Conservation (phyloP, 2,888 invertebrate genomes). For the Ochropacha duplaris region DNA sequence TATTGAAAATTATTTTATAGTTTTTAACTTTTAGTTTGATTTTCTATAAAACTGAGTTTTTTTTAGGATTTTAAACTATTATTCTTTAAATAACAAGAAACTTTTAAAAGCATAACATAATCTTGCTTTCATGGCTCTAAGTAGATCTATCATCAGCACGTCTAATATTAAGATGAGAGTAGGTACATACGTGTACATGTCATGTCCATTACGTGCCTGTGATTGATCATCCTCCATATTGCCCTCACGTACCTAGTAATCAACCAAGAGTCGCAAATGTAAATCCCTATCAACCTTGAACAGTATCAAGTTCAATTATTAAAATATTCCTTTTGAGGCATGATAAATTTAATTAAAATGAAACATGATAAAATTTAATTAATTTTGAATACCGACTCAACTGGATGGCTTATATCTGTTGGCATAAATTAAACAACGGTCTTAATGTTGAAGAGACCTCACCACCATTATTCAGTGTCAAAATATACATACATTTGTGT, state of each 20-base stretch:
- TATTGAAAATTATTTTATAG: no score
- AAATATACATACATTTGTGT: not conserved
- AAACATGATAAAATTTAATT: slow-evolving; percentile 4
- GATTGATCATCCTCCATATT: not conserved
- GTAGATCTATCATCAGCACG: not conserved
- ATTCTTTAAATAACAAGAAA: no score
- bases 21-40: no score
- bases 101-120: not conserved
- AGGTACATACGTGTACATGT: not conserved
- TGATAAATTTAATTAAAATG: slow-evolving; percentile 1
- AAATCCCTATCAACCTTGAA: not conserved
- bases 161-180: not conserved
- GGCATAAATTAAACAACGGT: not conserved
- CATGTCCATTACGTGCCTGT: not conserved
- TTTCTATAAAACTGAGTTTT: no score
- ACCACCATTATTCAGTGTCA: slow-evolving; percentile 1
- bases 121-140: not conserved
- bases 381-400: not conserved
- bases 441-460: not conserved
- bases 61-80: no score
- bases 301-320: slow-evolving; percentile 1
- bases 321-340: slow-evolving; percentile 1
- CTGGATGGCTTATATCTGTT: not conserved
- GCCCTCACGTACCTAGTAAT: not conserved
- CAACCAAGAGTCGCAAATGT: not conserved